These are phyloP conservation scores for Helogale parvula DNA, from an alignment of 2,113 vertebrate genomes.

Conservation along the genomic window DNA sequence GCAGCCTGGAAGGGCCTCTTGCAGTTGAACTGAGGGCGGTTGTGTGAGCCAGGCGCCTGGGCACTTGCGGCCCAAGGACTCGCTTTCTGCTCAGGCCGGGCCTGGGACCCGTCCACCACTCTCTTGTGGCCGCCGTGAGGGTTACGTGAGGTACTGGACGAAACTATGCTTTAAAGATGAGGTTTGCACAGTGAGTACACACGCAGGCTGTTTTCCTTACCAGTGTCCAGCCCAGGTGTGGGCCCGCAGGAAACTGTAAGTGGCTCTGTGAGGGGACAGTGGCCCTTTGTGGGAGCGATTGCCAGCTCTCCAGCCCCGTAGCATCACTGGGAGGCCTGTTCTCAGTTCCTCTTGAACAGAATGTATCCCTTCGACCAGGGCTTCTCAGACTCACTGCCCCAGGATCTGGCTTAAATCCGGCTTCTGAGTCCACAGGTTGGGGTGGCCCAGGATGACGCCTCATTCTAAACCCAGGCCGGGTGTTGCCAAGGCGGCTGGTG, in stretches of 20 bases:
- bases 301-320: not conserved
- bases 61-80: accelerated
- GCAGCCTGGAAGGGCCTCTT: too few species aligned
- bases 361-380: not conserved
- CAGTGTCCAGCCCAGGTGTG: conserved; percentile 14
- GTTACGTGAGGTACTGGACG: conserved; percentile 44
- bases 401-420: not conserved
- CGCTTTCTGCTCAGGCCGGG: not conserved
- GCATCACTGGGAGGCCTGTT: not conserved
- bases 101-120: not conserved
- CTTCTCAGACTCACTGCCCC: not conserved
- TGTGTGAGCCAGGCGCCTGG: not conserved
- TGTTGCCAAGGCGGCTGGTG: accelerated
- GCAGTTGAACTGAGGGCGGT: not conserved
- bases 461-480: not conserved
- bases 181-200: not conserved
- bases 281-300: conserved; percentile 19
- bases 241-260: not conserved
- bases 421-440: not conserved
- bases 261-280: not conserved
- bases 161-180: conserved; percentile 33
- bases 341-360: not conserved
- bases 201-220: conserved; percentile 17
- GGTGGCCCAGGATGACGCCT: not conserved
- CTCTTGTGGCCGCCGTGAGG: not conserved